These are phyloP conservation scores for Coleophora deauratella DNA, from an alignment of 2,888 invertebrate species.

Conservation along the genomic window DNA sequence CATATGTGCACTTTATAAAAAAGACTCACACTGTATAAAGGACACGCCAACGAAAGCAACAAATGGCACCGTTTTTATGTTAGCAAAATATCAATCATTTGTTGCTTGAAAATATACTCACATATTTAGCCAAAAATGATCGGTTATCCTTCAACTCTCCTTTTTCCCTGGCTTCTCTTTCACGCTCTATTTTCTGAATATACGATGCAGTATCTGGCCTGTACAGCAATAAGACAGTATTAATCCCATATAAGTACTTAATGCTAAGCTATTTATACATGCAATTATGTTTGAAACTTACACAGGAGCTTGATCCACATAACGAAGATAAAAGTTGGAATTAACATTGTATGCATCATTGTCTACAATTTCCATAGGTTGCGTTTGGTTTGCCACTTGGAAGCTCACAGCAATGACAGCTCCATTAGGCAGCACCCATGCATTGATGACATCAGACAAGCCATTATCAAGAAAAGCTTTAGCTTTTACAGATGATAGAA, in stretches of 20 bases:
- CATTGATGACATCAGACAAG: conserved; percentile 83
- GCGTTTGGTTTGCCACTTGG: conserved; percentile 51
- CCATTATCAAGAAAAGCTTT: conserved; percentile 83
- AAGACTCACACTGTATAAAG: too few species aligned
- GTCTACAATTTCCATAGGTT: conserved; percentile 18
- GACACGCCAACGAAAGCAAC: too few species aligned
- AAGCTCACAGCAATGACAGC: conserved; percentile 83
- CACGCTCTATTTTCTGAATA: conserved; percentile 93
- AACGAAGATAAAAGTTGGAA: conserved; percentile 85
- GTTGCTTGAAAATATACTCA: too few species aligned
- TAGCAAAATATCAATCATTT: too few species aligned
- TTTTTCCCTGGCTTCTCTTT: conserved; percentile 90
- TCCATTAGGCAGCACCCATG: conserved; percentile 86
- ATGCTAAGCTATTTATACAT: too few species aligned
- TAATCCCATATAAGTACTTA: too few species aligned
- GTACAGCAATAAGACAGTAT: conserved; percentile 17
- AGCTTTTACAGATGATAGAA: conserved; percentile 87
- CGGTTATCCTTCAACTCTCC: conserved; percentile 95
- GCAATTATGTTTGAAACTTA: conserved; percentile 27
- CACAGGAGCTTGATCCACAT: conserved; percentile 88
- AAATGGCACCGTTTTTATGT: too few species aligned
- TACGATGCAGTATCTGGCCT: conserved; percentile 97
- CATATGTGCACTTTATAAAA: too few species aligned
- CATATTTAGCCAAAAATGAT: conserved; percentile 98
- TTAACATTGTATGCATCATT: conserved; percentile 68